Evolutionary conservation across 2,888 invertebrate species (phyloP).

Genomic region (Baccha elongata): DNA sequence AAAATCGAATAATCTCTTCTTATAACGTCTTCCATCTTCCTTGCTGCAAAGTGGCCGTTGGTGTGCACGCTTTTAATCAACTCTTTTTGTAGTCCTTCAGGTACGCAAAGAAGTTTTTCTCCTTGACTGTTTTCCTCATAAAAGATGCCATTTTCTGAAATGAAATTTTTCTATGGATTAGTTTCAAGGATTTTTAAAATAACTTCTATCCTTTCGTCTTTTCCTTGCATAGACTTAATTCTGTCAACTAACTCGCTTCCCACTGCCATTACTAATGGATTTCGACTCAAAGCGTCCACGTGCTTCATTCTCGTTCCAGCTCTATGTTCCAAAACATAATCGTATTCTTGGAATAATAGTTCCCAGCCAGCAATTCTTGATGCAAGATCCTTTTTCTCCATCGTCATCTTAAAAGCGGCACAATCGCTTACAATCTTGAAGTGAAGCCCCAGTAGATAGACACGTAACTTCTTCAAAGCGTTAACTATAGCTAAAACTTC

Average conservation of each 20-base stretch:
- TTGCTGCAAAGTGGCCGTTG: constrained; percentile 19
- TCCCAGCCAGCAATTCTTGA: too few relatives aligned
- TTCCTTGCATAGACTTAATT: background rate
- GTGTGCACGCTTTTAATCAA: constrained; percentile 23
- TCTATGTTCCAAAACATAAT: constrained; percentile 5
- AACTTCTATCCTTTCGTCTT: background rate
- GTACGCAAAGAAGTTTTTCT: constrained; percentile 7
- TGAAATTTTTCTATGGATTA: constrained; percentile 2
- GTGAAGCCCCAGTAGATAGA: constrained; percentile 1
- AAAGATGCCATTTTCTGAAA: background rate
- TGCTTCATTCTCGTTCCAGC: constrained; percentile 8
- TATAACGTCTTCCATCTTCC: constrained; percentile 37
- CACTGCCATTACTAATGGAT: background rate
- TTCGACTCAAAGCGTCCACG: constrained; percentile 16
- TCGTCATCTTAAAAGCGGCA: constrained; percentile 41
- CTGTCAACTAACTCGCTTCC: background rate
- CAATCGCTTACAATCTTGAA: constrained; percentile 48
- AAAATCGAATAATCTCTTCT: constrained; percentile 9
- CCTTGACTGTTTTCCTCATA: constrained; percentile 18
- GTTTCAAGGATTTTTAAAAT: too few relatives aligned
- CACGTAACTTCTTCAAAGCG: constrained; percentile 10
- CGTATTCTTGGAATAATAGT: constrained; percentile 17
- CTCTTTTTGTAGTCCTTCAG: constrained; percentile 18
- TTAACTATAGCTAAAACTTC: constrained; percentile 1
- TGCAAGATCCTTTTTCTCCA: too few relatives aligned